A percentile compares a stretch with the other conserved stretches of the same genome.
These are phyloP conservation scores for Lagopus leucura DNA, from an alignment of 2,113 vertebrate genomes.

Conservation along the genomic window DNA sequence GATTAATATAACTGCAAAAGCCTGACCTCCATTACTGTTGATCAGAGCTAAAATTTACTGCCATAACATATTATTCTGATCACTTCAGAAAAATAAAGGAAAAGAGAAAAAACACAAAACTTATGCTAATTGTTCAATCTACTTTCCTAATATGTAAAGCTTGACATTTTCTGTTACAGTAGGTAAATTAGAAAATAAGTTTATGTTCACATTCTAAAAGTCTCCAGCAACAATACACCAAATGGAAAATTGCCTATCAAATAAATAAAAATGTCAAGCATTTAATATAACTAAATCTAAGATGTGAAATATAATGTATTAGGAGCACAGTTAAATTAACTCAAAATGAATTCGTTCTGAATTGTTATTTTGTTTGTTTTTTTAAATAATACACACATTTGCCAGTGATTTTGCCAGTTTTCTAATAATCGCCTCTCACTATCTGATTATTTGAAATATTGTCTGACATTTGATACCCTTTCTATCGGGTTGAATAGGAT, in stretches of 20 bases:
- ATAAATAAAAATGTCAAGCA: background rate
- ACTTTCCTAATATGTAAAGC: background rate
- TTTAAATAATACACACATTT: background rate
- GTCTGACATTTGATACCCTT: background rate
- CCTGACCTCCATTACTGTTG: conserved; percentile 53
- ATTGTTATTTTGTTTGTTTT: background rate
- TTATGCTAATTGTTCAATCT: background rate
- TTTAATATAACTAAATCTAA: background rate
- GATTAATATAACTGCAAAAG: conserved; percentile 57
- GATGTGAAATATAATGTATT: background rate
- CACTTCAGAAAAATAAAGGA: background rate
- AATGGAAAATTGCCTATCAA: background rate
- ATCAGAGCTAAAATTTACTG: conserved; percentile 57
- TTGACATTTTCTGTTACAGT: background rate
- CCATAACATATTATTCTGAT: conserved; percentile 24
- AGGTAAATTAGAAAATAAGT: background rate
- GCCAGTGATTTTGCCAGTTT: background rate
- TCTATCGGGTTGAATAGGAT: background rate
- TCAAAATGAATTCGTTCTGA: background rate
- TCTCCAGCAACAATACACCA: background rate
- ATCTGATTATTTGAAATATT: background rate
- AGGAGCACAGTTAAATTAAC: background rate
- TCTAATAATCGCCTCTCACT: background rate
- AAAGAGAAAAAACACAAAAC: background rate
- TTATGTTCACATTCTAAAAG: background rate